Evolutionary conservation across 2,113 vertebrate genomes (phyloP).

Genomic region (Herpailurus yagouaroundi): DNA sequence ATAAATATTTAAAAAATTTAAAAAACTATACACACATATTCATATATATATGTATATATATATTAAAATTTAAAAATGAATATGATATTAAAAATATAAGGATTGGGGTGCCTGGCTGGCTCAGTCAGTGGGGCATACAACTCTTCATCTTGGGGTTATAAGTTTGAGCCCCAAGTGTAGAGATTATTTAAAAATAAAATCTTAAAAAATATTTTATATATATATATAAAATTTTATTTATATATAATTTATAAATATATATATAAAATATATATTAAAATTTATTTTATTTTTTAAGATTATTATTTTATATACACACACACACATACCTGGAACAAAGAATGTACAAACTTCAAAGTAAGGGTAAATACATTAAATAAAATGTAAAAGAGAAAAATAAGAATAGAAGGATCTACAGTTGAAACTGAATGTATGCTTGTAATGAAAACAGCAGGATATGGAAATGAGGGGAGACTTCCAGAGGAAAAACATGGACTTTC

Average conservation of each 20-base stretch:
- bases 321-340: background rate
- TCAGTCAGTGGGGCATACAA: background rate
- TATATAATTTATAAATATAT: background rate
- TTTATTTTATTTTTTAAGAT: no score
- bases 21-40: background rate
- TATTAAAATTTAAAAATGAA: background rate
- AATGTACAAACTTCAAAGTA: background rate
- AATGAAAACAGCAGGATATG: background rate
- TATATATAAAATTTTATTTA: no score
- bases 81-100: background rate
- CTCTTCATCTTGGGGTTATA: background rate
- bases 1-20: no score
- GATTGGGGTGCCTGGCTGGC: background rate
- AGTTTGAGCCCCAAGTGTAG: background rate
- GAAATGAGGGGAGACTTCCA: background rate
- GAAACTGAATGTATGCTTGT: background rate
- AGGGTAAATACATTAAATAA: background rate
- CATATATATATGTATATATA: no score
- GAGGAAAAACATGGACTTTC: background rate
- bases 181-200: background rate
- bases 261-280: background rate
- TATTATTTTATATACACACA: no score
- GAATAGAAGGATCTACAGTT: background rate
- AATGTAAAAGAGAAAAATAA: background rate
- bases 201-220: background rate